Evolutionary conservation across 2,113 vertebrate species (phyloP), one percentile per base, ranked within the genome.

Genomic region (Vireo altiloquus): DNA sequence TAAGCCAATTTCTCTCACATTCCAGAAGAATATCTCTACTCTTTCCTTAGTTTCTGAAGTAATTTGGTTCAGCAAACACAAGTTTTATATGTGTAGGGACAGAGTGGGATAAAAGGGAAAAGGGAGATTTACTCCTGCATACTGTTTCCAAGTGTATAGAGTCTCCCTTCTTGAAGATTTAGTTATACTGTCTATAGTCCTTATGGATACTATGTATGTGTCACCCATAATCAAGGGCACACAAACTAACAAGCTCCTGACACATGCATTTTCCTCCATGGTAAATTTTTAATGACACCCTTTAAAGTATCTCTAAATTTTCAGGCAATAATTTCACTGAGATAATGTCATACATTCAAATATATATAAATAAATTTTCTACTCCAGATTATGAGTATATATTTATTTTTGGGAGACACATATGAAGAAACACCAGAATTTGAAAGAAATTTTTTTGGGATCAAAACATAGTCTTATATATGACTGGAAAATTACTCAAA

Each of bases 391-490:
- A 59, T 50, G 16, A 27, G 15, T 59, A 25, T 25, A 31, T 46
- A 24, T n/a, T 66, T 74, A 5, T 37, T 87, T 77, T 68, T 3
- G 7, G 13, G n/a, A 71, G 4, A 40, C 7, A 39, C 1, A 8
- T 47, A 33, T 2, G 6, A 31, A 83, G 19, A 68, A 87, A 39
- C 4, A 52, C 1, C 9, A 61, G 22, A 75, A 18, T 70, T 57
- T 24, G 9, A 60, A 82, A 79, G 4, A 22, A 70, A 20, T 61
- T 37, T 79, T 82, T 7, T 65, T 40, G 65, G 20, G 4, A 42
- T 75, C 9, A 46, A 85, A 89, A 70, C 14, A 54, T 10, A 35
- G 30, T 27, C 15, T 13, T 46, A 10, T 0, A 0, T 61, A 19
- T 65, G 27, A 57, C 15, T 42, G 27, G 23, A 79, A 82, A 85